Conservation (phyloP, 2,113 vertebrate species). For the Lanius collurio region DNA sequence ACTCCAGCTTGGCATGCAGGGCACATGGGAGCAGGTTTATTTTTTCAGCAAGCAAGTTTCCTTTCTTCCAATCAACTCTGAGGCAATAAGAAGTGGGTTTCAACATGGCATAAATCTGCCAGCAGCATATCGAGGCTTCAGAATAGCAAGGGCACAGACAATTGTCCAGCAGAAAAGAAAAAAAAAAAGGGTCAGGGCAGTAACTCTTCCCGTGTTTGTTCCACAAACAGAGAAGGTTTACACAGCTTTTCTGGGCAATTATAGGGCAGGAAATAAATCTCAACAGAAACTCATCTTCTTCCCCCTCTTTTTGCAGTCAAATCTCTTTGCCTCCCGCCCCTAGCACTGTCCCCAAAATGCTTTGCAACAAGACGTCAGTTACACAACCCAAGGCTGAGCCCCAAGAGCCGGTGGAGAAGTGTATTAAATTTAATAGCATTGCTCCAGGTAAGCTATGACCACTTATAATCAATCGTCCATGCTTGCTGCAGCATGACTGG, state of each 20-base stretch:
- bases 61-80: constrained; percentile 53
- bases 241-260: constrained; percentile 54
- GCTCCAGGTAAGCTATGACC: constrained; percentile 58
- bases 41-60: constrained; percentile 35
- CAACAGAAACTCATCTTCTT: constrained; percentile 52
- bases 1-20: neutral
- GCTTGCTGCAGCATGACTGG: constrained; percentile 15
- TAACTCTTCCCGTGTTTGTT: constrained; percentile 64
- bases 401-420: constrained; percentile 29
- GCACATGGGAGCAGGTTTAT: neutral
- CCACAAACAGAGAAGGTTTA: constrained; percentile 66
- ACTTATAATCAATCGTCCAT: constrained; percentile 59
- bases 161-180: constrained; percentile 40
- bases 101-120: constrained; percentile 58
- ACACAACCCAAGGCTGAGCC: constrained; percentile 59
- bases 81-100: constrained; percentile 47
- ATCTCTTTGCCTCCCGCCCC: constrained; percentile 10
- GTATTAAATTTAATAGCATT: constrained; percentile 68
- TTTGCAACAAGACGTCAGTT: constrained; percentile 49
- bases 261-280: constrained; percentile 72
- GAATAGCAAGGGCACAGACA: constrained; percentile 30
- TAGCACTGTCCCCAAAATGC: constrained; percentile 45
- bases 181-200: constrained; percentile 55
- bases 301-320: neutral
- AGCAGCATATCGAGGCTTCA: constrained; percentile 19